Percentiles rank a stretch among this genome's conserved stretches.
Evolutionary conservation across 2,113 vertebrate genomes (phyloP).

Genomic region (Phoenicopterus ruber): DNA sequence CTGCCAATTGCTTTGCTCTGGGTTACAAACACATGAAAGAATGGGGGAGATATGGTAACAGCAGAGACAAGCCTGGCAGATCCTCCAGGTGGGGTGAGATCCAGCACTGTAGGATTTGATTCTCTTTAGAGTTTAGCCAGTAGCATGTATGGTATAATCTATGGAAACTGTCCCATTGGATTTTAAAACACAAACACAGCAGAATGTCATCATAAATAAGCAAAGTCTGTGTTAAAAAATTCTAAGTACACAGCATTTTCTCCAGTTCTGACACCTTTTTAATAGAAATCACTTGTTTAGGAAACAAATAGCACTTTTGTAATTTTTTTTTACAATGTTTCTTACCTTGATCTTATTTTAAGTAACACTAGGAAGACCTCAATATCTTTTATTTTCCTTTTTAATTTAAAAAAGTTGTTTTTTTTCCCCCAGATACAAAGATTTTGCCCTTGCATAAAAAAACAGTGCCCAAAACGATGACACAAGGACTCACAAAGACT

Average conservation of each 20-base stretch:
- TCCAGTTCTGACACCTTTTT: conserved; percentile 92
- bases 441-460: conserved; percentile 85
- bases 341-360: conserved; percentile 86
- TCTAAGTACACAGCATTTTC: conserved; percentile 85
- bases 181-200: conserved; percentile 74
- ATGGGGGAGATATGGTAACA: background rate
- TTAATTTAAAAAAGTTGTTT: conserved; percentile 79
- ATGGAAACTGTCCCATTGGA: conserved; percentile 55
- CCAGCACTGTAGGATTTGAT: conserved; percentile 1
- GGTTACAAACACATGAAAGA: background rate
- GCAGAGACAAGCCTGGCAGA: conserved; percentile 18
- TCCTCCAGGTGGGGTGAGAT: background rate
- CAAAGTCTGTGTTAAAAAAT: conserved; percentile 81
- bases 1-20: background rate
- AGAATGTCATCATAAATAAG: conserved; percentile 70
- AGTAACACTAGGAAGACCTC: conserved; percentile 88
- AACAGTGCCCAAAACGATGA: conserved; percentile 89
- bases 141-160: background rate
- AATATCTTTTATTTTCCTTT: conserved; percentile 83
- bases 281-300: conserved; percentile 91
- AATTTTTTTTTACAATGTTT: conserved; percentile 86
- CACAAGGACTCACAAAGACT: conserved; percentile 89
- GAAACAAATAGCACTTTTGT: conserved; percentile 91
- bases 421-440: conserved; percentile 80
- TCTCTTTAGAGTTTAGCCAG: conserved; percentile 25